These are phyloP conservation scores for Diaprepes abbreviatus DNA, from an alignment of 2,888 invertebrate species.

Conservation along the genomic window DNA sequence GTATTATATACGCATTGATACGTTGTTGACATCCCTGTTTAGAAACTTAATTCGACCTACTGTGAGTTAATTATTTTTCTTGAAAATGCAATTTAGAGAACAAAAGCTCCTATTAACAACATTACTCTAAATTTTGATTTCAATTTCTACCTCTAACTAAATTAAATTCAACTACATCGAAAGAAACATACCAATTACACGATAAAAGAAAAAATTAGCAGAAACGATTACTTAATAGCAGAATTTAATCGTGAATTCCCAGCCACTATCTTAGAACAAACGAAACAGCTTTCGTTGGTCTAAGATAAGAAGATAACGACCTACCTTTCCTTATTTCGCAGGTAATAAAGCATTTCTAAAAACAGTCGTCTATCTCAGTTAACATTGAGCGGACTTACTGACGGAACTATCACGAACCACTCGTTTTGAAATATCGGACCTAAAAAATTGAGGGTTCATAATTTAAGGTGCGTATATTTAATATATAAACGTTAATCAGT, in stretches of 20 bases:
- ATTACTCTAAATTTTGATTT: background rate
- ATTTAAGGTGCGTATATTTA: background rate
- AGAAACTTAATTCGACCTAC: no score
- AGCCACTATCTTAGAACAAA: constrained; percentile 21
- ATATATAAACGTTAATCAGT: background rate
- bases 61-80: no score
- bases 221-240: constrained; percentile 4
- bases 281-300: constrained; percentile 20
- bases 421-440: background rate
- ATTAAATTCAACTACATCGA: background rate
- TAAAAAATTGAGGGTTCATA: constrained; percentile 4
- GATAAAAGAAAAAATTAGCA: background rate
- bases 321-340: constrained; percentile 37
- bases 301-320: constrained; percentile 44
- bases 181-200: background rate
- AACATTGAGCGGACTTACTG: constrained; percentile 8
- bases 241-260: constrained; percentile 10
- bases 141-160: background rate
- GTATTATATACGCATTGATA: no score
- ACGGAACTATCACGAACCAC: constrained; percentile 2
- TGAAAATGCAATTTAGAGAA: background rate
- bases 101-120: background rate
- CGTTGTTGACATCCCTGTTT: no score
- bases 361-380: constrained; percentile 29
- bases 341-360: constrained; percentile 42